phyloP scores from a whole-genome alignment of 2,797 vertebrate species.

The Rachycentron canadum region DNA sequence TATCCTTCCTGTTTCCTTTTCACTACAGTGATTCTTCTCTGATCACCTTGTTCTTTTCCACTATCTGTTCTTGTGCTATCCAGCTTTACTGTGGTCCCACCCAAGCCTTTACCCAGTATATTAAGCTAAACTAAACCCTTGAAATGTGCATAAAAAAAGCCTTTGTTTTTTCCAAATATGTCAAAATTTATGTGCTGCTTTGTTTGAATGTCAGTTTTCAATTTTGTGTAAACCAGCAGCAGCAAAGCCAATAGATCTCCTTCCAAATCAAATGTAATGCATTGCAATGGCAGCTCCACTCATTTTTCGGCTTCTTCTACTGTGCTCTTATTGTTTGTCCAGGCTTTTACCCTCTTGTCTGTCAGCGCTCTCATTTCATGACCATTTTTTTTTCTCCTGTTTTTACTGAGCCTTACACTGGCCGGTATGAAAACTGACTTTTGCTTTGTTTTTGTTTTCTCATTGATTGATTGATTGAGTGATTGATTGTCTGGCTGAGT shows the following conservation, averaged over 20 bases:
- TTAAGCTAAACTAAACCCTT: constrained; percentile 89
- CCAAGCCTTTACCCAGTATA: constrained; percentile 84
- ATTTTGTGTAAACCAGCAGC: constrained; percentile 76
- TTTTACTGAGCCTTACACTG: constrained; percentile 72
- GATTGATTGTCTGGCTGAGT: constrained; percentile 72
- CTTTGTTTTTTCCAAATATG: constrained; percentile 62
- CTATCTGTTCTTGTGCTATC: constrained; percentile 55
- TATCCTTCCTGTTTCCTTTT: constrained; percentile 41
- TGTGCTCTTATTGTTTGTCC: constrained; percentile 57
- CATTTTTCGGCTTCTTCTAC: constrained; percentile 65
- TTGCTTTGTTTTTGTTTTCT: constrained; percentile 52
- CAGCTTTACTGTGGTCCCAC: constrained; percentile 79
- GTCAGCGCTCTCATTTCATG: constrained; percentile 49
- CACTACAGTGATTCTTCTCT: constrained; percentile 45
- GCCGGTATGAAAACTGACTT: constrained; percentile 75
- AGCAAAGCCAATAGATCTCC: constrained; percentile 80
- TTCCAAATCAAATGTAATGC: constrained; percentile 78
- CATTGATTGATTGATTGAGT: constrained; percentile 67
- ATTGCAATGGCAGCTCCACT: constrained; percentile 83
- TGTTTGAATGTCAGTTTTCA: constrained; percentile 77
- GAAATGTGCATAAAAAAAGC: constrained; percentile 83
- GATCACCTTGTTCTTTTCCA: constrained; percentile 29
- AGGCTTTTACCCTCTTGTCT: constrained; percentile 46
- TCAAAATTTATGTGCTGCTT: constrained; percentile 69
- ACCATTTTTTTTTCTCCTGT: constrained; percentile 52